These are phyloP conservation scores for Caerostris darwini DNA, from an alignment of 1,140 invertebrate species.

Conservation along the genomic window DNA sequence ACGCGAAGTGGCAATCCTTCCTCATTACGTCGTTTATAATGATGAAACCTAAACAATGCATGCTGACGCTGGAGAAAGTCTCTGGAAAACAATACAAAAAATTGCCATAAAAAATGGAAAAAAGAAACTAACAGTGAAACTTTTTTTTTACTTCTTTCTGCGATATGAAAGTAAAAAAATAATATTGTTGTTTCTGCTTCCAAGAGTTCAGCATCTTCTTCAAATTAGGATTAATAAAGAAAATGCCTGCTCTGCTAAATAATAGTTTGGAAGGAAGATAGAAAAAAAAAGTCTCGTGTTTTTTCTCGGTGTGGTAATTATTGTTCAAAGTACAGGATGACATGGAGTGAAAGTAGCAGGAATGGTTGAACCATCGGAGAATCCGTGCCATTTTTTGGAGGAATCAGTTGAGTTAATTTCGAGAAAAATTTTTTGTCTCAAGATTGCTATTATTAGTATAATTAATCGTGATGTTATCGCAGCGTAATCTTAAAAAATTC, in stretches of 20 bases:
- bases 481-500: too few species aligned
- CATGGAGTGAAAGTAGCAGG: too few species aligned
- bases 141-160: neutral
- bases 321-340: neutral
- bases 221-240: constrained; percentile 63
- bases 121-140: too few species aligned
- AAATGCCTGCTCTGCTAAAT: constrained; percentile 21
- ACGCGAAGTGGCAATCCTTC: constrained; percentile 30
- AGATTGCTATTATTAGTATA: too few species aligned
- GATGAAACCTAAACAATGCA: neutral
- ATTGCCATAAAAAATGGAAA: too few species aligned
- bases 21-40: constrained; percentile 39
- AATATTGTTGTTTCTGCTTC: constrained; percentile 13
- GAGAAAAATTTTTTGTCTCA: too few species aligned
- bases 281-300: neutral
- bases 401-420: too few species aligned
- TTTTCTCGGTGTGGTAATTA: neutral
- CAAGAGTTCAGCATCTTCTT: constrained; percentile 1
- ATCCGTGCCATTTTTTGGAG: too few species aligned
- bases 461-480: too few species aligned
- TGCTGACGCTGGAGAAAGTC: neutral
- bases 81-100: neutral
- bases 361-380: too few species aligned
- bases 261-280: neutral
- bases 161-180: neutral